A percentile compares a stretch with the other conserved stretches of the same genome.
phyloP scores from a whole-genome alignment of 2,888 invertebrate genomes.

The Tigriopus californicus region DNA sequence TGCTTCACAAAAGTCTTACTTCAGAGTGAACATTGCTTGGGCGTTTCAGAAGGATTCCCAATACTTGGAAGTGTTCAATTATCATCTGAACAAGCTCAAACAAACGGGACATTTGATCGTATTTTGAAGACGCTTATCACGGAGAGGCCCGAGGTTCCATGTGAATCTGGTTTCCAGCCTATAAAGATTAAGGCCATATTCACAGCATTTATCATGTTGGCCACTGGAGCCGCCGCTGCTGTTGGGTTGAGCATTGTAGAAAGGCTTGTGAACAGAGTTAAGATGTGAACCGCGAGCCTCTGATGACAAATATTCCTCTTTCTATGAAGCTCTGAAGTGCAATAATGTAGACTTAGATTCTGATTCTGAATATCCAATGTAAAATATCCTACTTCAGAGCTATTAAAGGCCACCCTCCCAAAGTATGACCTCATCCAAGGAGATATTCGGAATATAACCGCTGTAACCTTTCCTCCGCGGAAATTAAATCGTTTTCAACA shows the following conservation, averaged over 20 bases:
- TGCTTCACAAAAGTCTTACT: background rate
- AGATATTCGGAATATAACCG: too few relatives aligned
- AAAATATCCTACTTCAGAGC: too few relatives aligned
- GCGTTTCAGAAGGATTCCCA: background rate
- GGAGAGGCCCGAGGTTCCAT: background rate
- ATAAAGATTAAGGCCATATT: background rate
- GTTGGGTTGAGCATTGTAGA: background rate
- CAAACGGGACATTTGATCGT: background rate
- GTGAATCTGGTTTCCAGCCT: background rate
- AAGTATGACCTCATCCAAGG: too few relatives aligned
- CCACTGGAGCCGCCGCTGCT: background rate
- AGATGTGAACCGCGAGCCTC: too few relatives aligned
- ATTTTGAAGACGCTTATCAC: background rate
- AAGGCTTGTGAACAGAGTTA: background rate
- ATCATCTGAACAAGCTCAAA: background rate
- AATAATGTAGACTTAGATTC: too few relatives aligned
- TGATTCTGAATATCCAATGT: too few relatives aligned
- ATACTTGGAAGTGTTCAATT: background rate
- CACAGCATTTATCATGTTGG: background rate
- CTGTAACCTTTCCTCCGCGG: too few relatives aligned
- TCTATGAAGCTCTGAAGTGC: too few relatives aligned
- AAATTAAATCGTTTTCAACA: too few relatives aligned
- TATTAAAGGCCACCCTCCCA: too few relatives aligned
- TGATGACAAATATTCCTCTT: too few relatives aligned
- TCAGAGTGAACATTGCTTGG: background rate